A percentile compares a stretch with the other conserved stretches of the same genome.
Evolutionary conservation across 2,888 invertebrate species (phyloP).

Genomic region (Hydraecia micacea): DNA sequence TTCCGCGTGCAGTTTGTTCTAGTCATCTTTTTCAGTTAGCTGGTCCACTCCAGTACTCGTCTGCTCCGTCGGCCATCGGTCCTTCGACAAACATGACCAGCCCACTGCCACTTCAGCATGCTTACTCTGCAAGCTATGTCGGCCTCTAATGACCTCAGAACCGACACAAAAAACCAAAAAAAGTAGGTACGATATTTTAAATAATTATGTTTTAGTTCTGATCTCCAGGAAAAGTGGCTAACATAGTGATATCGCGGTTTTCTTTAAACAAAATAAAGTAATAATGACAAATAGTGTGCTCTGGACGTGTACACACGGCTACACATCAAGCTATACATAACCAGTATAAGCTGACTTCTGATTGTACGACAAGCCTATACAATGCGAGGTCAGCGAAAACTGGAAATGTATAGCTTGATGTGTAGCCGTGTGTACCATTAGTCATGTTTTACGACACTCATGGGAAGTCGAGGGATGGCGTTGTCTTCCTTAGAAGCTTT

Average conservation of each 20-base stretch:
- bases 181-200: not conserved
- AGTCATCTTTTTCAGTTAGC: no score
- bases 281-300: constrained; percentile 36
- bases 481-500: not conserved
- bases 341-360: no score
- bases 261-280: constrained; percentile 44
- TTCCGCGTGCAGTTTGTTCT: not conserved
- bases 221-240: not conserved
- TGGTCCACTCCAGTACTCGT: no score
- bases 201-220: not conserved
- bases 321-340: no score
- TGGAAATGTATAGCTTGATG: no score
- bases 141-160: not conserved
- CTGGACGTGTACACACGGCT: no score
- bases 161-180: not conserved
- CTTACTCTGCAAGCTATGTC: not conserved
- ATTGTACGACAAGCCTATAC: no score
- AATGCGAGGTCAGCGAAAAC: no score
- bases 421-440: no score
- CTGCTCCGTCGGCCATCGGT: not conserved
- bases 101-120: not conserved
- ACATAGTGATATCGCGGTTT: not conserved
- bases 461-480: constrained; percentile 8
- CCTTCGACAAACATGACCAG: not conserved
- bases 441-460: constrained; percentile 28